These are phyloP conservation scores for Napeogenes sylphis DNA, from an alignment of 2,888 invertebrate species.

Conservation along the genomic window DNA sequence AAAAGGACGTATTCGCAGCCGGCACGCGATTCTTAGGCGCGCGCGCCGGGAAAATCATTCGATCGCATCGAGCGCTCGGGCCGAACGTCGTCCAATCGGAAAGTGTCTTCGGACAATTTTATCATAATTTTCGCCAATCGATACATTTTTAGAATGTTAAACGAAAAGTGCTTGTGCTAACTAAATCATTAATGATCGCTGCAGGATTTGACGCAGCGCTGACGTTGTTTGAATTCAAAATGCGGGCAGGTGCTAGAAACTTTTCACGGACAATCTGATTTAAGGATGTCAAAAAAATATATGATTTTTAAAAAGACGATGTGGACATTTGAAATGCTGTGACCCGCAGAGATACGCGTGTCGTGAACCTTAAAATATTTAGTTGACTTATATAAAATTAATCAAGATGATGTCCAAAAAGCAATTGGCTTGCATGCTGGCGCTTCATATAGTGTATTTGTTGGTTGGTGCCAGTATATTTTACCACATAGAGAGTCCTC, in stretches of 20 bases:
- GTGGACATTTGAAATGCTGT: constrained; percentile 52
- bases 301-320: constrained; percentile 44
- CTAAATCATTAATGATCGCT: constrained; percentile 38
- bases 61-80: constrained; percentile 55
- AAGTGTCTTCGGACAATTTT: constrained; percentile 44
- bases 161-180: constrained; percentile 23
- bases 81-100: constrained; percentile 66
- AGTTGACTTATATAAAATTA: constrained; percentile 37
- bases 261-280: constrained; percentile 43
- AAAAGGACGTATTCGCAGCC: constrained; percentile 61
- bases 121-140: constrained; percentile 23
- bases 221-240: constrained; percentile 38
- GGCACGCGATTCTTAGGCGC: constrained; percentile 56
- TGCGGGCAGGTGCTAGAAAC: constrained; percentile 40
- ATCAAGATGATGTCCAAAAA: constrained; percentile 86
- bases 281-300: constrained; percentile 42
- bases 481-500: constrained; percentile 86
- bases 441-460: constrained; percentile 86
- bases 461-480: constrained; percentile 91
- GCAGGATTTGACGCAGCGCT: constrained; percentile 48
- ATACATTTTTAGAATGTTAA: constrained; percentile 22
- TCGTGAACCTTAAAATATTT: constrained; percentile 26
- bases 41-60: constrained; percentile 65
- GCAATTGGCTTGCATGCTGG: constrained; percentile 86
- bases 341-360: constrained; percentile 33